Evolutionary conservation across 2,888 invertebrate species (phyloP), one percentile per base, ranked within the genome.

Genomic region (Keiferia lycopersicella): DNA sequence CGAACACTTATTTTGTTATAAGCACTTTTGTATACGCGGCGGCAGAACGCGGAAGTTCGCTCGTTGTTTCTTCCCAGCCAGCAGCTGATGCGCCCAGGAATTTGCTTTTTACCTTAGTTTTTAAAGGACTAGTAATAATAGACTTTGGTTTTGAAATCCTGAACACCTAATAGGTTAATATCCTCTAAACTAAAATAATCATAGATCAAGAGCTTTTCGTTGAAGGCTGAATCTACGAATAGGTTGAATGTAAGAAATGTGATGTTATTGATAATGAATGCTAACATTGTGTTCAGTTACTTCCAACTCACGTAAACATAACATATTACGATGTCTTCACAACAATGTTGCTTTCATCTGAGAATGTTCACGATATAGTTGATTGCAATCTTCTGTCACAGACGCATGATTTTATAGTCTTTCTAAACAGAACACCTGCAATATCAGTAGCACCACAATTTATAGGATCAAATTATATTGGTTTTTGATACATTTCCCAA

Each of bases 311-410:
- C 6, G 26, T 26, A 4, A 26, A 20, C 50, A 50, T 20, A 50
- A 50, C 38, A 58, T 16, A n/a, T n/a, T n/a, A n/a, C 58, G 39
- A 18, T 58, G 58, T n/a, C 6, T 18, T 20, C 41, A 16, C 58
- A 58, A 59, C 58, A 12, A 16, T 18, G 57, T 53, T 26, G 51
- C 51, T 14, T 26, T 53, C 14, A 53, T 22, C 26, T 26, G 26
- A 53, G 51, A 53, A 53, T 53, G 50, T 34, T 7, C 20, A 50
- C 50, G 10, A n/a, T 16, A 18, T 18, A 18, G 22, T 53, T 53
- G 3, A 53, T 22, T 26, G 51, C 51, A 53, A 53, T 53, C 51
- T 18, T 53, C 22, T 34, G 10, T n/a, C 26, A 56, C 10, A 56
- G 3, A 56, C 56, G 12, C 56, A n/a, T 56, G 56, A 56, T 56